Evolutionary conservation across 2,888 invertebrate genomes (phyloP).

Genomic region (Lasius platythorax): DNA sequence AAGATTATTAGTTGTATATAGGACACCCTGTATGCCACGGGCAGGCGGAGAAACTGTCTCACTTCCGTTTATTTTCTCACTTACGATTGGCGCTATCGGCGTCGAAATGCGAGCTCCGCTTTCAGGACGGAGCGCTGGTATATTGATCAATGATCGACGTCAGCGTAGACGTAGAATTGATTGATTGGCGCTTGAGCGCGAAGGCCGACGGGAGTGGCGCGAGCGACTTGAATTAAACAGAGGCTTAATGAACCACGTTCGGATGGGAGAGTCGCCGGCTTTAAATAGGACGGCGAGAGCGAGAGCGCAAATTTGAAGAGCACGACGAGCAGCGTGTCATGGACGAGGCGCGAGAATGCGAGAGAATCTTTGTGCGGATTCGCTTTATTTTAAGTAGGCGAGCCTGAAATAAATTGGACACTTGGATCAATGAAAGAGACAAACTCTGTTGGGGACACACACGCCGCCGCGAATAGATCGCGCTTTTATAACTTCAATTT

Average conservation of each 20-base stretch:
- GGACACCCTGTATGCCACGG: background rate
- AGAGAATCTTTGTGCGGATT: slow-evolving; percentile 37
- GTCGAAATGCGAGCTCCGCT: slow-evolving; percentile 5
- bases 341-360: slow-evolving; percentile 41
- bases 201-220: slow-evolving; percentile 39
- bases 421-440: slow-evolving; percentile 45
- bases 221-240: slow-evolving; percentile 48
- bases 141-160: slow-evolving; percentile 50
- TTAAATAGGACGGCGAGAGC: slow-evolving; percentile 49
- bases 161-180: slow-evolving; percentile 39
- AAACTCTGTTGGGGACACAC: background rate
- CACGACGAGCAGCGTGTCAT: slow-evolving; percentile 53
- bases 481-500: slow-evolving; percentile 15
- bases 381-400: slow-evolving; percentile 42
- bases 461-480: background rate
- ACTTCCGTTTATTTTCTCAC: slow-evolving; percentile 38
- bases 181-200: slow-evolving; percentile 44
- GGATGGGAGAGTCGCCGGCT: slow-evolving; percentile 50
- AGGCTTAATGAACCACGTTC: slow-evolving; percentile 47
- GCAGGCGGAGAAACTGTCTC: background rate
- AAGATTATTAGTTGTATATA: background rate
- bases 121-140: background rate
- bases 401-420: slow-evolving; percentile 37
- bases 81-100: slow-evolving; percentile 30
- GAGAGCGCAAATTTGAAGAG: slow-evolving; percentile 54